Evolutionary conservation across 2,797 vertebrate genomes (phyloP), one percentile per base, ranked within the genome.

Genomic region (Coilia nasus): DNA sequence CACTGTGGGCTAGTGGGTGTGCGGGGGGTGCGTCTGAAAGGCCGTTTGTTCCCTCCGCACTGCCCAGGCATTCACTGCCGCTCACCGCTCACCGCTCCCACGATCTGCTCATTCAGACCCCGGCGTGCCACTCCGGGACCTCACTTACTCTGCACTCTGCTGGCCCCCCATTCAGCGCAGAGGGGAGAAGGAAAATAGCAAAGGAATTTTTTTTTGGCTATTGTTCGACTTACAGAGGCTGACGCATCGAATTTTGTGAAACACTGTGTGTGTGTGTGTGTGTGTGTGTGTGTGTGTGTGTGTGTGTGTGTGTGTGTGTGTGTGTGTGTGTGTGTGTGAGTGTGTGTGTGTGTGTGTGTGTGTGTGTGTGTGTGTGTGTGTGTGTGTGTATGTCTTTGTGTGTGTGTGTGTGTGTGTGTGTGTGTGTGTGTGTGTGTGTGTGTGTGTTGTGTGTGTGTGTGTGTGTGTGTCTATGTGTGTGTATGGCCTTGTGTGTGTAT

Each of bases 261-360:
- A 47, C 23, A 60, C 44, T 41, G 31, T 41, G 31, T 41, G 64
- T 21, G 10, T 28, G 23, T 71, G 11, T 15, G 25, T 31, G 64
- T 71, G 64, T 71, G 64, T 71, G 62, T 67, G 62, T 71, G 64
- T 64, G 62, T 64, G 23, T 64, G 23, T 64, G 62, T 64, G 62
- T 71, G 64, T 71, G 64, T 71, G 11, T 71, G 64, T 71, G 25
- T 71, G 67, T 71, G 67, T 71, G 67, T 71, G 67, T 19, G 23
- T 10, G 62, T 67, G 9, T 28, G 23, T 28, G 15, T 67, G n/a
- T 28, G 62, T 67, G 7, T 62, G 62, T 41, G 19, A 46, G n/a
- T 86, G 83, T 86, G 21, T 84, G 28, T 7, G 50, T 80, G 56
- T 82, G 82, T n/a, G 57, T 83, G 71, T 14, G 35, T 23, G 82